phyloP scores from a whole-genome alignment of 2,888 invertebrate species.

The Lydus trimaculatus region DNA sequence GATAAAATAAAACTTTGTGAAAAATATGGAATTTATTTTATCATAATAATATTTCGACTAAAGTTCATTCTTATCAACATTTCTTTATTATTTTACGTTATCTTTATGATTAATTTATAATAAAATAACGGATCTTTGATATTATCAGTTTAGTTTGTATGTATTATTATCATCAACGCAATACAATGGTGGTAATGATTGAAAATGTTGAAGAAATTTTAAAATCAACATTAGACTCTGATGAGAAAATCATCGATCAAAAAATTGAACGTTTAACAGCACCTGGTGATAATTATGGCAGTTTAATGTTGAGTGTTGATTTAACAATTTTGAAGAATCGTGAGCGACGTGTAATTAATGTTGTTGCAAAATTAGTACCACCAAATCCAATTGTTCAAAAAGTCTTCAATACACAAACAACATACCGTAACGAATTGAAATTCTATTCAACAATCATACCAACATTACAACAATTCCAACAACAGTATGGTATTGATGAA shows the following conservation, averaged over 20 bases:
- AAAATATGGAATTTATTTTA: too few species aligned
- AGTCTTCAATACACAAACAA: slow-evolving; percentile 62
- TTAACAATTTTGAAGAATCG: slow-evolving; percentile 42
- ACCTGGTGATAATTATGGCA: slow-evolving; percentile 68
- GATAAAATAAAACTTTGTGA: too few species aligned
- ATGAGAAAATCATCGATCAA: slow-evolving; percentile 42
- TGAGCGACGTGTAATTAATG: slow-evolving; percentile 23
- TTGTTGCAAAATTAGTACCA: slow-evolving; percentile 37
- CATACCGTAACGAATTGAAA: slow-evolving; percentile 63
- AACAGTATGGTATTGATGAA: slow-evolving; percentile 55
- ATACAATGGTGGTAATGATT: not conserved
- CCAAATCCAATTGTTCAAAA: slow-evolving; percentile 42
- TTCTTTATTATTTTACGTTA: too few species aligned
- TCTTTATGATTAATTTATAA: too few species aligned
- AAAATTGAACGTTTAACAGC: slow-evolving; percentile 57
- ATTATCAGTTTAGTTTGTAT: not conserved
- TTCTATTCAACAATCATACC: slow-evolving; percentile 62
- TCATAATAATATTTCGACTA: too few species aligned
- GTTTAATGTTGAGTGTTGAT: slow-evolving; percentile 60
- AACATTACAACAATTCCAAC: slow-evolving; percentile 58
- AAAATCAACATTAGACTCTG: not conserved
- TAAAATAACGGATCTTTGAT: not conserved
- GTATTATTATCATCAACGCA: too few species aligned
- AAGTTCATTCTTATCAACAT: too few species aligned
- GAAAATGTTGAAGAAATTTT: not conserved